Conservation (phyloP, 2,113 vertebrate genomes). For the Todiramphus chloris region DNA sequence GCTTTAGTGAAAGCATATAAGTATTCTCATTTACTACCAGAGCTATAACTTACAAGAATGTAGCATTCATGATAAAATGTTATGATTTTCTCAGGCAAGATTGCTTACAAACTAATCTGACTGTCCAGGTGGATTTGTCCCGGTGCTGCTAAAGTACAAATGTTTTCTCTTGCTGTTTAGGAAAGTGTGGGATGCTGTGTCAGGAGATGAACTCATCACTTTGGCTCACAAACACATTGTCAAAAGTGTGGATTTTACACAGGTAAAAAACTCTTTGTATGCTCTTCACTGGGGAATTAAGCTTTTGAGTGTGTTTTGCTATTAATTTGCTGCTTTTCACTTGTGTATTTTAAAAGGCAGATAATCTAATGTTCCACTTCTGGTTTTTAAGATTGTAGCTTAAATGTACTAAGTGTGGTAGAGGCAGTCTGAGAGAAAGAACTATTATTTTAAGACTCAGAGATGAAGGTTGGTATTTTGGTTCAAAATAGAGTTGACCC, state of each 20-base stretch:
- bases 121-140: background rate
- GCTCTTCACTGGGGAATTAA: background rate
- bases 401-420: background rate
- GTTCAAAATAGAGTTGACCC: constrained; percentile 16
- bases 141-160: background rate
- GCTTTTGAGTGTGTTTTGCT: background rate
- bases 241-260: constrained; percentile 93
- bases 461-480: background rate
- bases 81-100: background rate
- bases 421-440: background rate
- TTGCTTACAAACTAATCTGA: background rate
- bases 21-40: background rate
- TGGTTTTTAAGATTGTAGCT: accelerated
- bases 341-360: background rate
- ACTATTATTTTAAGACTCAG: background rate
- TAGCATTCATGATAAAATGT: background rate
- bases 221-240: constrained; percentile 99
- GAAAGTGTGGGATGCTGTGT: constrained; percentile 98
- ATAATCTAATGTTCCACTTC: accelerated
- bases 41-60: background rate
- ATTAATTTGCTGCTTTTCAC: background rate
- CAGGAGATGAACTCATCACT: constrained; percentile 92
- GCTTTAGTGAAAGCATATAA: background rate
- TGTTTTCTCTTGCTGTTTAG: constrained; percentile 73
- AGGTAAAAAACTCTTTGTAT: constrained; percentile 76